Conservation (phyloP, 1,140 invertebrate species). For the Reticulitermes speratus region DNA sequence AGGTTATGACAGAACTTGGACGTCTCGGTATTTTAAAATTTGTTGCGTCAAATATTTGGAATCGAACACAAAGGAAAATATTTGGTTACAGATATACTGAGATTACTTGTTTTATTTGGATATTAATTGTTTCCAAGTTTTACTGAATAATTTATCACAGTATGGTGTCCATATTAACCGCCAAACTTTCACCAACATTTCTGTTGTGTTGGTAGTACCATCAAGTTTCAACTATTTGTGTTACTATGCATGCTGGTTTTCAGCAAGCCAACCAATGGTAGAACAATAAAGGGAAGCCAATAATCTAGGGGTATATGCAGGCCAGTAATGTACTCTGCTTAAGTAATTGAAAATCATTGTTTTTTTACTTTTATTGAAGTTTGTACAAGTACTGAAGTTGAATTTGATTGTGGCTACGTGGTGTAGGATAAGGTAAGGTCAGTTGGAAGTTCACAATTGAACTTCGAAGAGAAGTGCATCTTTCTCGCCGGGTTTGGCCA, state of each 20-base stretch:
- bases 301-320: not conserved
- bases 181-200: not conserved
- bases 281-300: not conserved
- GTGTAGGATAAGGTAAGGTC: constrained; percentile 34
- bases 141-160: too few species aligned
- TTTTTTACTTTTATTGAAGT: constrained; percentile 26
- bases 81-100: too few species aligned
- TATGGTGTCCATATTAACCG: too few species aligned
- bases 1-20: too few species aligned
- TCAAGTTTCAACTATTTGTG: not conserved
- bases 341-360: not conserved
- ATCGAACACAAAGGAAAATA: too few species aligned
- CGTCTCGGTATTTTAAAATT: too few species aligned
- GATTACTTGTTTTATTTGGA: too few species aligned
- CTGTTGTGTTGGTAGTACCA: not conserved
- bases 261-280: not conserved
- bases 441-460: constrained; percentile 34
- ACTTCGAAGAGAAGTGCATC: constrained; percentile 35
- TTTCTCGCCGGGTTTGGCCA: constrained; percentile 27
- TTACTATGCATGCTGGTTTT: not conserved
- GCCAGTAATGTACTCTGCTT: not conserved
- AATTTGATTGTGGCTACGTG: constrained; percentile 32
- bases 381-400: constrained; percentile 31
- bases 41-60: too few species aligned
- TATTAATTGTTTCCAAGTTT: too few species aligned